Evolutionary conservation across 2,113 vertebrate genomes (phyloP), one percentile per base, ranked within the genome.

Genomic region (Pipra filicauda): DNA sequence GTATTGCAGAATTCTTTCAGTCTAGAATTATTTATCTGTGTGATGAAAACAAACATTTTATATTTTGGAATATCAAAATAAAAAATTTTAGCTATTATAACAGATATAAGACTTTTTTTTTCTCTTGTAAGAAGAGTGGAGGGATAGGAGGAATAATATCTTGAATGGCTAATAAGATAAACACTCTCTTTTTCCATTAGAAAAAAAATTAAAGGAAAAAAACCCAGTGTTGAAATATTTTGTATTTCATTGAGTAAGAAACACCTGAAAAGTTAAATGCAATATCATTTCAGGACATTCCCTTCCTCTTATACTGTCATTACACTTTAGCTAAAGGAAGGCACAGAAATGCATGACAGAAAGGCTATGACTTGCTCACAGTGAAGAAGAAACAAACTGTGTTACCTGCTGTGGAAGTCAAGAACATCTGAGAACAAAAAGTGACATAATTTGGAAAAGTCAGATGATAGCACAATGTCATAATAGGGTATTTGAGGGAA

Each of bases 101-200:
- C 24, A 67, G 57, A 37, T 76, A 79, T 43, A 57, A 14, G 4
- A 35, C 2, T 28, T 22, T 31, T 41, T 39, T 52, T 57, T 77
- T 61, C 4, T 35, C 26, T 27, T 24, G 3, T 55, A 35, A 61
- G 8, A 59, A 75, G 88, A 82, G 1, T 5, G 3, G 13, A 75
- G 4, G 0, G 28, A 3, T 5, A 78, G 1, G 16, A 78, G 81
- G 3, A 49, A 1, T 31, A 75, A 19, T 27, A 30, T 4, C 4
- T 44, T 6, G 17, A 93, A 76, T 33, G 9, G 8, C 9, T 72
- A 43, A 21, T 9, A 46, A 12, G 10, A 67, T 35, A 62, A 85
- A 49, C 65, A 33, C 2, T 67, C 4, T 17, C 1, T 41, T 65
- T 91, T 85, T 64, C 22, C 23, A 35, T 17, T 57, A 75, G 19